Percentiles rank a stretch among this genome's conserved stretches.
Conservation (phyloP, 2,797 vertebrate species). For the Cyprinodon diabolis region DNA sequence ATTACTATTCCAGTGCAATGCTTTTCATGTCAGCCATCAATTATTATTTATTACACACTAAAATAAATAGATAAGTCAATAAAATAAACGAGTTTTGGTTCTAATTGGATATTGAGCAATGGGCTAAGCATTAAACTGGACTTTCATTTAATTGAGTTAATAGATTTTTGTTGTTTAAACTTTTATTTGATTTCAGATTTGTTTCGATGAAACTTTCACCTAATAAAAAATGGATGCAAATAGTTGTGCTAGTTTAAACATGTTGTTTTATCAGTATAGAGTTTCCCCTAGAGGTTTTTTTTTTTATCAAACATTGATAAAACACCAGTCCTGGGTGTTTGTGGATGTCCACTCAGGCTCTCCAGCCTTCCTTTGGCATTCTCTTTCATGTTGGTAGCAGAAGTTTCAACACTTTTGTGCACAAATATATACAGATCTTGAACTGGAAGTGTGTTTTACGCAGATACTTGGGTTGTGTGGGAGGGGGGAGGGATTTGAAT, state of each 20-base stretch:
- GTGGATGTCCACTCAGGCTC: conserved; percentile 25
- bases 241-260: background rate
- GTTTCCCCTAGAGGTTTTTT: background rate
- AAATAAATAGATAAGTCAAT: too few relatives aligned
- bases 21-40: background rate
- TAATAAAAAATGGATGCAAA: background rate
- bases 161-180: background rate
- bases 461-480: conserved; percentile 17
- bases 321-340: conserved; percentile 4
- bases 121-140: background rate
- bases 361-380: conserved; percentile 40
- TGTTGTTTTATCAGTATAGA: background rate
- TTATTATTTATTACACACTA: background rate
- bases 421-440: conserved; percentile 27
- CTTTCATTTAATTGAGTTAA: background rate
- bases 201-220: background rate
- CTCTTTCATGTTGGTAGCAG: conserved; percentile 47
- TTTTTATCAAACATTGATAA: background rate
- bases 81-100: too few relatives aligned
- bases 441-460: conserved; percentile 6
- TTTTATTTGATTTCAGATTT: background rate
- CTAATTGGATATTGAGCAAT: background rate
- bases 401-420: conserved; percentile 33
- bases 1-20: background rate
- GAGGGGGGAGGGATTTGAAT: conserved; percentile 20